Evolutionary conservation across 2,888 invertebrate genomes (phyloP).

Genomic region (Diarsia dahlii): DNA sequence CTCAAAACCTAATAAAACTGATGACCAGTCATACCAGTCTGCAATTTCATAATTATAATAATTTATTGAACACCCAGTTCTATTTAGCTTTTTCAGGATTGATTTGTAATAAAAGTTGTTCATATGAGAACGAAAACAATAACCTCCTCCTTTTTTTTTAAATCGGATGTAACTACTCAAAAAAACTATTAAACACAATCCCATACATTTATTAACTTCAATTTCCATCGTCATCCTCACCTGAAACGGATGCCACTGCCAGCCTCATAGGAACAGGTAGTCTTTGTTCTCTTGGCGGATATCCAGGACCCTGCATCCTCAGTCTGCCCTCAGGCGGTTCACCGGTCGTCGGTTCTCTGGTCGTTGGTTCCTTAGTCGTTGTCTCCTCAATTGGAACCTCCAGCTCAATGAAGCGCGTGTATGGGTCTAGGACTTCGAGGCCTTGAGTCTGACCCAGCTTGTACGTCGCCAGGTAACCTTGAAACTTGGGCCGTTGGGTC

Average conservation of each 20-base stretch:
- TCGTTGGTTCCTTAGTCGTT: background rate
- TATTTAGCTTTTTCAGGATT: too few relatives aligned
- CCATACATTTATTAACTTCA: constrained; percentile 16
- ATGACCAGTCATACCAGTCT: too few relatives aligned
- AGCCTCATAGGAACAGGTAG: too few relatives aligned
- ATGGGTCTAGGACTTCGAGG: background rate
- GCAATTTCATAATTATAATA: too few relatives aligned
- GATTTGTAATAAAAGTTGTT: too few relatives aligned
- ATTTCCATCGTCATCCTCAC: constrained; percentile 4
- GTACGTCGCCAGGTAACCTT: constrained; percentile 63
- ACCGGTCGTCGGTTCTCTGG: background rate
- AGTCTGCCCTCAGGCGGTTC: background rate
- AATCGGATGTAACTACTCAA: background rate
- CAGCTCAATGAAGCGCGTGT: accelerated
- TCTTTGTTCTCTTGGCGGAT: too few relatives aligned
- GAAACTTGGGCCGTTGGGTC: constrained; percentile 37
- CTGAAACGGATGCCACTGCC: too few relatives aligned
- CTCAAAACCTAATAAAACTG: too few relatives aligned
- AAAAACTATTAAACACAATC: background rate
- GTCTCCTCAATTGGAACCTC: background rate
- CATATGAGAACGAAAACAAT: too few relatives aligned
- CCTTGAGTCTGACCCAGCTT: constrained; percentile 1
- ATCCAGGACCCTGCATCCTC: background rate
- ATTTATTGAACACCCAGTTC: too few relatives aligned
- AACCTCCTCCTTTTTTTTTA: background rate